These are phyloP conservation scores for Plagodis dolabraria DNA, from an alignment of 2,888 invertebrate species.

Conservation along the genomic window DNA sequence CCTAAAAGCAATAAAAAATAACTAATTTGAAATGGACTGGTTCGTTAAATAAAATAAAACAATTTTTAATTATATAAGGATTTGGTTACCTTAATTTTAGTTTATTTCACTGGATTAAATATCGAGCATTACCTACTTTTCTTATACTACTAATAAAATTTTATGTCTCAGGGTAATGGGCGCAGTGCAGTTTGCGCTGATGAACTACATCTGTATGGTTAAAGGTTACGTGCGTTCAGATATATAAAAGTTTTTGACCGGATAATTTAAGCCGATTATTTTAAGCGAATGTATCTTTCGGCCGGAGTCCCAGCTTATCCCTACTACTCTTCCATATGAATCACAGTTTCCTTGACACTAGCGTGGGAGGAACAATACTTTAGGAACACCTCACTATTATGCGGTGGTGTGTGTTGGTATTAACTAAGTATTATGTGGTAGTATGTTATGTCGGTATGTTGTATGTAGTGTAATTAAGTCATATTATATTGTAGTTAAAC, in stretches of 20 bases:
- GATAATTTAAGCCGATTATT: not conserved
- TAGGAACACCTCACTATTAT: constrained; percentile 39
- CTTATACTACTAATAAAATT: too few species aligned
- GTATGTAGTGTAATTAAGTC: constrained; percentile 10
- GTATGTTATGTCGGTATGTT: constrained; percentile 11
- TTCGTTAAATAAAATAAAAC: too few species aligned
- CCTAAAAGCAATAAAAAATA: too few species aligned
- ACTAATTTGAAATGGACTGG: too few species aligned
- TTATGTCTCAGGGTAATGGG: too few species aligned
- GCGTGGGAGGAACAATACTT: constrained; percentile 69
- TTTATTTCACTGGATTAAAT: too few species aligned
- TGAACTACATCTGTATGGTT: too few species aligned
- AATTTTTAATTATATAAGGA: too few species aligned
- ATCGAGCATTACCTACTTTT: too few species aligned
- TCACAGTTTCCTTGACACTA: constrained; percentile 65
- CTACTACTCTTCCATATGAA: constrained; percentile 30
- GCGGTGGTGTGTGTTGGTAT: constrained; percentile 21
- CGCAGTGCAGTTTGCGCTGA: too few species aligned
- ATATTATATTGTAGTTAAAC: constrained; percentile 27
- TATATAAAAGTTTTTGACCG: not conserved
- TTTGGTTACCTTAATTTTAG: too few species aligned
- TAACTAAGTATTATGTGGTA: constrained; percentile 26
- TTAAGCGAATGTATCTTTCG: not conserved
- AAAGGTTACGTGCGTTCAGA: not conserved
- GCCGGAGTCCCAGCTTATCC: constrained; percentile 1